Conservation (phyloP, 2,113 vertebrate genomes). For the Passer domesticus region DNA sequence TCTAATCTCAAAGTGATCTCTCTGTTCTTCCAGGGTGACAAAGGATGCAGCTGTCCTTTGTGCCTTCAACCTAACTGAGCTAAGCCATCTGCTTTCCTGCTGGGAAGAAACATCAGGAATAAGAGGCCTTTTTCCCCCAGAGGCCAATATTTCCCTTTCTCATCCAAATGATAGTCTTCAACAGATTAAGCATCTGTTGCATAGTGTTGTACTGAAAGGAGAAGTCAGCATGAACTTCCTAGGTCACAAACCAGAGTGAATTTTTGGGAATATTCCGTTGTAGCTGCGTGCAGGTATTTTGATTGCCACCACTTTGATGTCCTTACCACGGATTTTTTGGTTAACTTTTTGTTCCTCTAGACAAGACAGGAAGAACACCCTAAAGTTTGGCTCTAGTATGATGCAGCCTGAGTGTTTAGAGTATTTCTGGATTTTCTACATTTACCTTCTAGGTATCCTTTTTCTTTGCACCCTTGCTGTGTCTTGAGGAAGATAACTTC, state of each 20-base stretch:
- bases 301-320: not conserved
- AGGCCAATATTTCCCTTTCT: conserved; percentile 13
- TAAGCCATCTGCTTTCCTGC: conserved; percentile 29
- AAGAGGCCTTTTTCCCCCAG: not conserved
- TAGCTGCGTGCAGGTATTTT: not conserved
- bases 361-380: not conserved
- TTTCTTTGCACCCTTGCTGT: not conserved
- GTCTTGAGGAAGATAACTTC: not conserved
- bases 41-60: not conserved
- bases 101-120: not conserved
- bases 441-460: not conserved
- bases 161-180: not conserved
- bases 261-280: not conserved
- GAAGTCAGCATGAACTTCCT: not conserved
- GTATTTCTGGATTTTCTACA: not conserved
- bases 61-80: not conserved
- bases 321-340: not conserved
- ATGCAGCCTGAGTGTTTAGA: not conserved
- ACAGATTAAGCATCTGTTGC: not conserved
- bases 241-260: not conserved
- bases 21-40: not conserved
- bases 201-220: not conserved
- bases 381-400: not conserved
- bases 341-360: not conserved
- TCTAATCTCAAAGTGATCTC: not conserved